Evolutionary conservation across 2,888 invertebrate species (phyloP).

Genomic region (Nephrotoma flavescens): DNA sequence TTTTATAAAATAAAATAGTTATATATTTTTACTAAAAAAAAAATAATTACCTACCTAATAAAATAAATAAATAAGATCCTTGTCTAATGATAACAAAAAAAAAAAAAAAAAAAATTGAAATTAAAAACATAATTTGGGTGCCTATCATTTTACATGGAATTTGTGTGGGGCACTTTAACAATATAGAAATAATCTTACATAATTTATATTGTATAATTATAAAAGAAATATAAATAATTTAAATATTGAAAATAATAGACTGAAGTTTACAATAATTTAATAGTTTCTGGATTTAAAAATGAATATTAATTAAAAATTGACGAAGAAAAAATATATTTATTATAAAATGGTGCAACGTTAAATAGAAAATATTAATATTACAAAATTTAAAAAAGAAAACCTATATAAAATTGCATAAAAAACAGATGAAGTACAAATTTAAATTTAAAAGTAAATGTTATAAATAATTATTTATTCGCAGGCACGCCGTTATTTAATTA

Average conservation of each 20-base stretch:
- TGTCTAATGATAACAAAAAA: neutral
- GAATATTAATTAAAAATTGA: neutral
- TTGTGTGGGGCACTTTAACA: neutral
- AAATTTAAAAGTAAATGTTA: neutral
- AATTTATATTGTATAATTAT: neutral
- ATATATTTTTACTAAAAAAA: neutral
- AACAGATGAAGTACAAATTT: neutral
- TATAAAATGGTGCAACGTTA: neutral
- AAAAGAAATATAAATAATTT: neutral
- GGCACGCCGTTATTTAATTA: neutral
- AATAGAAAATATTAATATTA: neutral
- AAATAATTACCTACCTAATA: neutral
- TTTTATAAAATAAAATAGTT: neutral
- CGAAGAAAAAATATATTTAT: neutral
- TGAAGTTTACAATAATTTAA: neutral
- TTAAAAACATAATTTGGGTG: neutral
- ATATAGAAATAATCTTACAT: no score
- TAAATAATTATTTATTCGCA: neutral
- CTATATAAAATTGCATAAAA: no score
- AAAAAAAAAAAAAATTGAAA: neutral
- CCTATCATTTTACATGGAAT: neutral
- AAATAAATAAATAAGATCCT: neutral
- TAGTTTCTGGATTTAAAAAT: neutral
- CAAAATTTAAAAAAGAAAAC: neutral
- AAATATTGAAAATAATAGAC: neutral